Evolutionary conservation across 2,797 vertebrate genomes (phyloP).

Genomic region (Phrynocephalus forsythii): DNA sequence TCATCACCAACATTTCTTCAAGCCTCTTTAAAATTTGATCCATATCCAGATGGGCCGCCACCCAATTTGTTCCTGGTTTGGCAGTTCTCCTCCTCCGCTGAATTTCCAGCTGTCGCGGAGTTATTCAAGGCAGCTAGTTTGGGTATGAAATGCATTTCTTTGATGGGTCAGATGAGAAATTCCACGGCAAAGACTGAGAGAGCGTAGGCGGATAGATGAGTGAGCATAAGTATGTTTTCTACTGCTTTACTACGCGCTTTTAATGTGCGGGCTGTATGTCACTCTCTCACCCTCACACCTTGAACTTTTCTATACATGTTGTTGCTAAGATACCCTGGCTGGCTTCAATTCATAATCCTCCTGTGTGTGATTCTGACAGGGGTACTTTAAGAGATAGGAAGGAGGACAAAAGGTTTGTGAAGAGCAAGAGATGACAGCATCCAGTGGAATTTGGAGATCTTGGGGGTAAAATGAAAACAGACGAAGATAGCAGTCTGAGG

Average conservation of each 20-base stretch:
- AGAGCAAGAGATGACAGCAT: neutral
- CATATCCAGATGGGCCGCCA: neutral
- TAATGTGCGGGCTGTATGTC: slow-evolving; percentile 20
- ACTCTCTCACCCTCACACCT: slow-evolving; percentile 45
- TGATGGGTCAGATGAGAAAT: rapidly evolving
- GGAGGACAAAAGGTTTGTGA: neutral
- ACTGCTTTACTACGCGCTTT: slow-evolving; percentile 30
- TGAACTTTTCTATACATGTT: slow-evolving; percentile 61
- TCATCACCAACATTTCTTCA: neutral
- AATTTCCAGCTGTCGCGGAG: neutral
- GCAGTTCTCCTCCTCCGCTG: neutral
- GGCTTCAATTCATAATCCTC: slow-evolving; percentile 10
- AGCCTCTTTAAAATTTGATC: neutral
- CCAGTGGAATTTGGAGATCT: neutral
- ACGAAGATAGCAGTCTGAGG: neutral
- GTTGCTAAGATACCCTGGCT: slow-evolving; percentile 68
- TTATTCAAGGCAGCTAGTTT: neutral
- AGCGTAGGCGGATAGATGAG: neutral
- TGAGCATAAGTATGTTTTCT: slow-evolving; percentile 18
- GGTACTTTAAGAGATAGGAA: slow-evolving; percentile 19
- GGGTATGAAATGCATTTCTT: neutral
- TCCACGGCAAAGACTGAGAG: neutral
- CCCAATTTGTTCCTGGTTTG: neutral
- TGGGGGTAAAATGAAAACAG: neutral
- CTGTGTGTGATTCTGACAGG: slow-evolving; percentile 4